Conservation (phyloP, 2,888 invertebrate species). For the Habroteleia sp. region DNA sequence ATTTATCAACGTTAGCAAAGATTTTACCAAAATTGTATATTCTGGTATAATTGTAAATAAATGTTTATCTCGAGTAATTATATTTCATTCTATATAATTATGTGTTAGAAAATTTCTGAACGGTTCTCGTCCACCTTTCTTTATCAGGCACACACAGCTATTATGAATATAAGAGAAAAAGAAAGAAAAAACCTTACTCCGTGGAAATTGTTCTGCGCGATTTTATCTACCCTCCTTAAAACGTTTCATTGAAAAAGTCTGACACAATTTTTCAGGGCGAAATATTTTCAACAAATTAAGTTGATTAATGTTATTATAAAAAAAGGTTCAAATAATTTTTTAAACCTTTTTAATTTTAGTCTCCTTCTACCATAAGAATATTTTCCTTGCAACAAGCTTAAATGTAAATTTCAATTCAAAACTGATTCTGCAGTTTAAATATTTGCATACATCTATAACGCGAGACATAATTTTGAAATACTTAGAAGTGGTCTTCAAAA, state of each 20-base stretch:
- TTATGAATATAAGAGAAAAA: constrained; percentile 9
- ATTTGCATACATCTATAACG: too few relatives aligned
- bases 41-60: constrained; percentile 11
- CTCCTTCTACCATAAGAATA: too few relatives aligned
- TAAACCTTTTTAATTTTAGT: too few relatives aligned
- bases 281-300: constrained; percentile 19
- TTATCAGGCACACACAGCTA: constrained; percentile 2
- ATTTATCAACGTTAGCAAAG: too few relatives aligned
- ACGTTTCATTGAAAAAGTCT: too few relatives aligned
- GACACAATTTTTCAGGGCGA: constrained; percentile 20
- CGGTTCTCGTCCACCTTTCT: constrained; percentile 13
- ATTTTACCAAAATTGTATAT: too few relatives aligned
- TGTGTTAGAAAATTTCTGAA: constrained; percentile 1
- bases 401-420: too few relatives aligned
- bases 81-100: constrained; percentile 21
- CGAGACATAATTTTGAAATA: too few relatives aligned
- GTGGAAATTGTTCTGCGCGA: constrained; percentile 24
- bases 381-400: too few relatives aligned
- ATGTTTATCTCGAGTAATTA: constrained; percentile 19
- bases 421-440: too few relatives aligned
- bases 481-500: too few relatives aligned
- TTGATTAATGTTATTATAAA: constrained; percentile 6
- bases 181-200: constrained; percentile 18
- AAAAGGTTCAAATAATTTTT: neutral
- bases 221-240: constrained; percentile 45